These are phyloP conservation scores for Knipowitschia caucasica DNA, from an alignment of 2,797 vertebrate species.

Conservation along the genomic window DNA sequence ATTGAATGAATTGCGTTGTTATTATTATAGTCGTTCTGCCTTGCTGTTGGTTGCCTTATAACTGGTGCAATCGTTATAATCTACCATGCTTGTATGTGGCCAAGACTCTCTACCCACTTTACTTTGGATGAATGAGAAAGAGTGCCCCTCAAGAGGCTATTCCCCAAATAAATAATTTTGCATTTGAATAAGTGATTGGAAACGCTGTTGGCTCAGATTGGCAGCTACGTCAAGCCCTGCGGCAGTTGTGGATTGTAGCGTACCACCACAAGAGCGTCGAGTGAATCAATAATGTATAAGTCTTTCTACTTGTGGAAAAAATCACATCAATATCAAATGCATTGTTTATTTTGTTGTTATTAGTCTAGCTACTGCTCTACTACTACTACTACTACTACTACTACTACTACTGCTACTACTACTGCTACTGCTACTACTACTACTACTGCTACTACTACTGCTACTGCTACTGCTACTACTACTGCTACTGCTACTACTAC, in stretches of 20 bases:
- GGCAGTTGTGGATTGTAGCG: not conserved
- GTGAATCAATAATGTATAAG: conserved; percentile 1
- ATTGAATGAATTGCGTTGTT: not conserved
- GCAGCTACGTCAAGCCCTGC: not conserved
- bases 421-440: too few relatives aligned
- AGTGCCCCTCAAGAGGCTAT: too few relatives aligned
- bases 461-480: too few relatives aligned
- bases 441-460: too few relatives aligned
- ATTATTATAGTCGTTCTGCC: not conserved
- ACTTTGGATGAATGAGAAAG: not conserved
- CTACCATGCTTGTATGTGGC: not conserved
- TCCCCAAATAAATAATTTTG: too few relatives aligned
- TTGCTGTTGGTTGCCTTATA: not conserved
- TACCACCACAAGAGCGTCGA: not conserved
- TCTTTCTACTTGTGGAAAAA: too few relatives aligned
- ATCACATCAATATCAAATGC: too few relatives aligned
- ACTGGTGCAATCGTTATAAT: not conserved
- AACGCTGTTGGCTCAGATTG: not conserved
- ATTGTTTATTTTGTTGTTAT: conserved; percentile 3
- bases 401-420: too few relatives aligned
- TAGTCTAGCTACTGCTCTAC: conserved; percentile 18
- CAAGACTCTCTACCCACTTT: not conserved
- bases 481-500: too few relatives aligned
- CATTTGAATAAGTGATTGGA: not conserved
- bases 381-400: too few relatives aligned